Evolutionary conservation across 2,797 vertebrate genomes (phyloP), one percentile per base, ranked within the genome.

Genomic region (Scomberomorus guttatus): DNA sequence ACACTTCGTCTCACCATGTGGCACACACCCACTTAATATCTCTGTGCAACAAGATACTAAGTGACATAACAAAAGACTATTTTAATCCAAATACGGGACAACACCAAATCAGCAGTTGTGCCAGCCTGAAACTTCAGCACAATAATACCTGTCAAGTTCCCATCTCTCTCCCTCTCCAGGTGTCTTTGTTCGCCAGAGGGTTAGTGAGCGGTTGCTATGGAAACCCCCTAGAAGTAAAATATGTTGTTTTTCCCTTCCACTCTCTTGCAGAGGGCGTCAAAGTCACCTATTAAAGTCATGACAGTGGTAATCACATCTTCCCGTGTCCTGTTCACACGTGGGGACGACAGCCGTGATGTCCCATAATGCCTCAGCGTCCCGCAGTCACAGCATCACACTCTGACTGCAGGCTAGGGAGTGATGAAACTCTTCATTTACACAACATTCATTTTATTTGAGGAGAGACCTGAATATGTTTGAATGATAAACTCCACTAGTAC

Each of bases 151-250:
- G 84, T 86, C 82, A 87, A 63, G 80, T 80, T 81, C 55, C 70
- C 65, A 22, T 89, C 87, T 57, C 72, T 46, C 68, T 62, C 59
- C 67, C 67, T 86, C 86, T 85, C 76, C 86, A 85, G 89, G 84
- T 91, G 86, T 87, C 86, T 94, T 94, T 94, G 90, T 93, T 91
- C 71, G 46, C 75, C 54, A 65, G 77, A 84, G 82, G 86, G 83
- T 92, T 88, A 82, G 83, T 90, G 91, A 90, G 89, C 58, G 83
- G 93, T 93, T 94, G 90, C 92, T 77, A 93, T 95, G 93, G 93
- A 91, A 94, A 94, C 93, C 90, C 81, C 77, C 76, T 66, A 66
- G 73, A 85, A 93, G 87, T 88, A 87, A 91, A 91, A 92, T 75
- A 90, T 85, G 79, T 90, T 77, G 20, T 70, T 70, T 72, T 72